A percentile compares a stretch with the other conserved stretches of the same genome.
Evolutionary conservation across 2,113 vertebrate genomes (phyloP).

Genomic region (Picathartes gymnocephalus): DNA sequence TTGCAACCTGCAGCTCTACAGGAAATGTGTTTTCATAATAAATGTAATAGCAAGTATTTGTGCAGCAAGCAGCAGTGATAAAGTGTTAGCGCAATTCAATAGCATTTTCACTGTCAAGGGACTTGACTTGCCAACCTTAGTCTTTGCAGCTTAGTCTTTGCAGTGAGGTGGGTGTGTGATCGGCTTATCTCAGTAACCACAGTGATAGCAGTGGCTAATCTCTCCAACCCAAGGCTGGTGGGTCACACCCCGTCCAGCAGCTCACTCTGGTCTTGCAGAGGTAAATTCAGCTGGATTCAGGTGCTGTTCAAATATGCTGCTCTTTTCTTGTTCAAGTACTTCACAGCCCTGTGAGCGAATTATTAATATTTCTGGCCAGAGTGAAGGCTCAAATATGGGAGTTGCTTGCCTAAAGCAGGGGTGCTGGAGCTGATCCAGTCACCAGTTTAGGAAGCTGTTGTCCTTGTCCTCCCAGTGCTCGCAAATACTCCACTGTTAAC

Average conservation of each 20-base stretch:
- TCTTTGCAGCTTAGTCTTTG: not conserved
- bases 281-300: not conserved
- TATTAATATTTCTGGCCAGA: not conserved
- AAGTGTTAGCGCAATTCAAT: not conserved
- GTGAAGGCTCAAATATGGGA: not conserved
- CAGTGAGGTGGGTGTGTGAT: not conserved
- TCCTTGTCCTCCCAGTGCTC: not conserved
- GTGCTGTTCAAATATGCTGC: not conserved
- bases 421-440: not conserved
- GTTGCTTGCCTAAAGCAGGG: not conserved
- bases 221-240: not conserved
- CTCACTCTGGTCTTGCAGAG: fast-evolving
- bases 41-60: slow-evolving; percentile 21
- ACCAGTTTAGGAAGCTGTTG: fast-evolving
- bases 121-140: not conserved
- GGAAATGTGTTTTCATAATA: slow-evolving; percentile 13
- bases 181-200: not conserved
- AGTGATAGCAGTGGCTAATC: not conserved
- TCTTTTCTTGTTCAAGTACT: not conserved
- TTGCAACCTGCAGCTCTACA: not conserved
- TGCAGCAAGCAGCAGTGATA: not conserved
- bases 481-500: not conserved
- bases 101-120: not conserved
- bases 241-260: not conserved
- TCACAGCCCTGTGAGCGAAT: not conserved